A percentile compares a stretch with the other conserved stretches of the same genome.
Conservation (phyloP, 2,113 vertebrate species). For the Toxotes chatareus region DNA sequence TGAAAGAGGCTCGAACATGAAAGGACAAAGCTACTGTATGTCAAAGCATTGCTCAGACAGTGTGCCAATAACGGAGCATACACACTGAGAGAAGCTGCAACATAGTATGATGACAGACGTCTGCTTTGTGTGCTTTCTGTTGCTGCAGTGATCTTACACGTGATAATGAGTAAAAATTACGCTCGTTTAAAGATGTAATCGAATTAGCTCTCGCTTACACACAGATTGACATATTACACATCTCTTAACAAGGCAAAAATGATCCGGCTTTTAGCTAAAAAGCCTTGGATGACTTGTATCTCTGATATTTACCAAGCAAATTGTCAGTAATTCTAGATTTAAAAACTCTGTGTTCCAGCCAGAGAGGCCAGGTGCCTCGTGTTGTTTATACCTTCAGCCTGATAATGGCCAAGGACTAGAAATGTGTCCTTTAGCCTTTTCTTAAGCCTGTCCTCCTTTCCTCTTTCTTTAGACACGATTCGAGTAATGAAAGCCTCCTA, state of each 20-base stretch:
- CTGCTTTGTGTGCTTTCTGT: neutral
- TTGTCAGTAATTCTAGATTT: neutral
- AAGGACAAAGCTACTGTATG: conserved; percentile 47
- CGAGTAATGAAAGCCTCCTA: conserved; percentile 59
- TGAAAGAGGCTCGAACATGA: conserved; percentile 54
- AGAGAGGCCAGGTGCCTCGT: conserved; percentile 12
- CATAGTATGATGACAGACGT: neutral
- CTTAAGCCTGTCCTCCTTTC: conserved; percentile 10
- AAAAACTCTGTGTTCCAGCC: neutral
- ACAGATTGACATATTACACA: neutral
- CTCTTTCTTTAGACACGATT: conserved; percentile 41
- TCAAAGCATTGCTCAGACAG: conserved; percentile 31
- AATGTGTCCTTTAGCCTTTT: conserved; percentile 35
- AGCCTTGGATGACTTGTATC: neutral
- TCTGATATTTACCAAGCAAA: neutral
- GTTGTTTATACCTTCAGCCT: conserved; percentile 26
- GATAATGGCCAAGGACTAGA: conserved; percentile 39
- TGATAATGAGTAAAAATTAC: neutral
- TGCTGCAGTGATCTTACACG: neutral
- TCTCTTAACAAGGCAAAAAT: neutral
- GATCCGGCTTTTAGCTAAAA: neutral
- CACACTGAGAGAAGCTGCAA: conserved; percentile 5
- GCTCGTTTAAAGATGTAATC: neutral
- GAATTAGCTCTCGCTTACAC: neutral
- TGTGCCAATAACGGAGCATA: neutral